Evolutionary conservation across 2,797 vertebrate species (phyloP), one percentile per base, ranked within the genome.

Genomic region (Catharus ustulatus): DNA sequence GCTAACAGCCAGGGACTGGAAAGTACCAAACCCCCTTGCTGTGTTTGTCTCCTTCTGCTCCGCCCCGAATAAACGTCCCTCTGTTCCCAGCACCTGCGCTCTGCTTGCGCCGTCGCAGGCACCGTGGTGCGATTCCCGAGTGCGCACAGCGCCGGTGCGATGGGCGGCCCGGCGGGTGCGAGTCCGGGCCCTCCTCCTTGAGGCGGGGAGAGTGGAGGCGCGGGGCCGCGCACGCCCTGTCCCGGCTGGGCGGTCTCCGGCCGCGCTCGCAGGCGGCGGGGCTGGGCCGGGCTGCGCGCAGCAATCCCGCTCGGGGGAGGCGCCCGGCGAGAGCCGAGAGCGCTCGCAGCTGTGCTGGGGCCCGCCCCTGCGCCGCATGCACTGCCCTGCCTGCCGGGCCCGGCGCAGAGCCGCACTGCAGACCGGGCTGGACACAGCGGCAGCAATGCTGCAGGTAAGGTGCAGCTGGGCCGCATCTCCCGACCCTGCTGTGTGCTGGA

Each of bases 221-320:
- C 0, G 1, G 58, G 27, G 49, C 2, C 0, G 5, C 3, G 6
- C 8, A 1, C 5, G 0, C 13, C 8, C 14, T 0, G 6, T 2
- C 4, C 45, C 0, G 8, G 5, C 5, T 1, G 21, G 22, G 45
- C 6, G 51, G 32, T 5, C 30, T 34, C 27, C 0, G 30, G 26
- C 34, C 2, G 3, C 51, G 11, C 12, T 7, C 5, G 23, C 2
- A 3, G 3, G 43, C 9, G 1, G 62, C 51, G 1, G 69, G 7
- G 3, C 6, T 0, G 11, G 12, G 1, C 17, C 16, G 5, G 11
- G 64, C 46, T 2, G 3, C 54, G 61, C 10, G 14, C 30, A 6
- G 38, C 55, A 0, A 24, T 4, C 6, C 21, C 1, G 11, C 45
- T 16, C 13, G 2, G 59, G n/a, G 62, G 12, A 4, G 32, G 81